phyloP scores from a whole-genome alignment of 2,888 invertebrate genomes.

The Philhelius pedissequus region DNA sequence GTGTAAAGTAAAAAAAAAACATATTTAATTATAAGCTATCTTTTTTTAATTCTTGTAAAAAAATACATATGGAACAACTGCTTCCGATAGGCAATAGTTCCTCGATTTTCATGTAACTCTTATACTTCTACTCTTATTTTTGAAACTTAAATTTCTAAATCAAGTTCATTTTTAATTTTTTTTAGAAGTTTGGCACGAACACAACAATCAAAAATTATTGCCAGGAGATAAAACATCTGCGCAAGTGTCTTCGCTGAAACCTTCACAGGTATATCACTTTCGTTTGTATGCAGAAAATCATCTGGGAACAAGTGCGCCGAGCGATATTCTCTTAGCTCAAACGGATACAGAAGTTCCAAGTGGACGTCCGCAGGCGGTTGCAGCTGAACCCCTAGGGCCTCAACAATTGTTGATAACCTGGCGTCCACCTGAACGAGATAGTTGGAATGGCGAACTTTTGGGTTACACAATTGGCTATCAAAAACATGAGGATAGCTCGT shows the following conservation, averaged over 20 bases:
- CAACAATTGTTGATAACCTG: conserved; percentile 87
- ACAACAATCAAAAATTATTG: conserved; percentile 81
- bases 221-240: conserved; percentile 81
- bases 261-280: conserved; percentile 82
- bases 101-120: too few relatives aligned
- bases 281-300: conserved; percentile 83
- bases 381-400: conserved; percentile 84
- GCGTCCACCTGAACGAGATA: conserved; percentile 86
- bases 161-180: too few relatives aligned
- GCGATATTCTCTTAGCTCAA: conserved; percentile 81
- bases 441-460: conserved; percentile 87
- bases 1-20: too few relatives aligned
- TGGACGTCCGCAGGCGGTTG: conserved; percentile 85
- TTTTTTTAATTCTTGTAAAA: too few relatives aligned
- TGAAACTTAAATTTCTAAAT: conserved; percentile 48
- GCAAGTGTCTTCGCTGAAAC: conserved; percentile 80
- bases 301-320: conserved; percentile 82
- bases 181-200: conserved; percentile 81
- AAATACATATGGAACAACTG: too few relatives aligned
- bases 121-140: not conserved
- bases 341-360: conserved; percentile 84
- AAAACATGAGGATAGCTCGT: conserved; percentile 79
- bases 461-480: conserved; percentile 84
- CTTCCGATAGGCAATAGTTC: too few relatives aligned
- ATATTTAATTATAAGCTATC: too few relatives aligned